phyloP scores from a whole-genome alignment of 2,797 vertebrate species.

The Lycodopsis pacificus region DNA sequence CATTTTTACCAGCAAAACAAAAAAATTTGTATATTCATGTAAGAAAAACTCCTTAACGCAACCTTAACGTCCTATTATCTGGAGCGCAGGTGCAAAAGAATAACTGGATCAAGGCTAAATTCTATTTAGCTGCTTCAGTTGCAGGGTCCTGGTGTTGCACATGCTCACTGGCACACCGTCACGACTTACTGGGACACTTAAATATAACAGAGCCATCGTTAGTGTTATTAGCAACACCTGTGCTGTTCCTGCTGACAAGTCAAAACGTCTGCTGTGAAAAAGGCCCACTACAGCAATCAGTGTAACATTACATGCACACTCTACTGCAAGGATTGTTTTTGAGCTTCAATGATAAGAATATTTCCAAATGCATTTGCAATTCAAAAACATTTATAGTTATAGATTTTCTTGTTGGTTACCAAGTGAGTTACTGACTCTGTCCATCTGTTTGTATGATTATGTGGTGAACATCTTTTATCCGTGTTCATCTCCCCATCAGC shows the following conservation, averaged over 20 bases:
- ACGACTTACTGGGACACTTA: not conserved
- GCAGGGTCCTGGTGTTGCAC: not conserved
- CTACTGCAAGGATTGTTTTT: not conserved
- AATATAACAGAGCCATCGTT: not conserved
- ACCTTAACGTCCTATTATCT: not conserved
- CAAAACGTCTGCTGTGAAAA: conserved; percentile 9
- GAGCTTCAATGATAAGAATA: not conserved
- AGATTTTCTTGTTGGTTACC: conserved; percentile 7
- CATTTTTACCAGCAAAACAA: conserved; percentile 1
- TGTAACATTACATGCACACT: not conserved
- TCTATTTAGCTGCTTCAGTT: conserved; percentile 2
- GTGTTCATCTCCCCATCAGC: conserved; percentile 52
- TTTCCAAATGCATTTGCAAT: not conserved
- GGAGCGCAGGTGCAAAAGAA: not conserved
- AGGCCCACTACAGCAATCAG: not conserved
- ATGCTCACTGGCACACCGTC: not conserved
- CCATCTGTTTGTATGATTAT: conserved; percentile 30
- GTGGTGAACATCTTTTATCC: conserved; percentile 43
- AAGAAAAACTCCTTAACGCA: not conserved
- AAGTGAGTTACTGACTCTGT: conserved; percentile 5
- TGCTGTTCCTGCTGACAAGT: not conserved
- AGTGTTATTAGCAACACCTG: not conserved
- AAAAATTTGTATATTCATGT: not conserved
- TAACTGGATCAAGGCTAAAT: not conserved
- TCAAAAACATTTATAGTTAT: not conserved